These are phyloP conservation scores for Drosophila bocki DNA, from an alignment of 1,140 invertebrate genomes.

Conservation along the genomic window DNA sequence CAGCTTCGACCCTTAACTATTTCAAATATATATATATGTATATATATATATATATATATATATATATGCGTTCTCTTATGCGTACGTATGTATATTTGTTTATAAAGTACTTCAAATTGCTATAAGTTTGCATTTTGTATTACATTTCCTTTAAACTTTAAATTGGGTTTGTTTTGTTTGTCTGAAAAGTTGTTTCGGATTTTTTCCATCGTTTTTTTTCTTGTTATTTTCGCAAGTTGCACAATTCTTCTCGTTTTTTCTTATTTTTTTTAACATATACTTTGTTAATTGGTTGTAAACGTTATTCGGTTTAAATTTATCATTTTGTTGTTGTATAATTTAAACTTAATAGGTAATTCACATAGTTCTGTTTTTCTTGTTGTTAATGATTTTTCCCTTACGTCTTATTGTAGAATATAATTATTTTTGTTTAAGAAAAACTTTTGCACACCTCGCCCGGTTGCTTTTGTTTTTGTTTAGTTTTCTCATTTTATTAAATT, in stretches of 20 bases:
- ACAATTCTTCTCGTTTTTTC: constrained; percentile 35
- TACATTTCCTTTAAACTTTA: constrained; percentile 64
- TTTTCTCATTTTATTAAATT: constrained; percentile 67
- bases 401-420: constrained; percentile 63
- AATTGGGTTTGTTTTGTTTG: constrained; percentile 47
- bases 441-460: constrained; percentile 38
- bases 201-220: constrained; percentile 16
- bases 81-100: constrained; percentile 67
- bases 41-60: constrained; percentile 53
- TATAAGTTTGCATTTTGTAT: constrained; percentile 82
- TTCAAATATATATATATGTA: constrained; percentile 64
- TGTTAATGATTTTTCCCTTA: constrained; percentile 52
- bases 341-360: constrained; percentile 80
- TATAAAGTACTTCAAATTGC: constrained; percentile 82
- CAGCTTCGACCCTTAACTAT: constrained; percentile 53
- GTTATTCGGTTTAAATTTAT: constrained; percentile 34
- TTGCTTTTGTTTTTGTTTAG: constrained; percentile 31
- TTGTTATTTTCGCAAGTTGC: constrained; percentile 27
- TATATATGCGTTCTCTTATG: constrained; percentile 50
- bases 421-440: constrained; percentile 75
- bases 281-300: constrained; percentile 49
- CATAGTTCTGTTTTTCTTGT: constrained; percentile 56
- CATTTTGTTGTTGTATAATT: constrained; percentile 51
- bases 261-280: constrained; percentile 41
- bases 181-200: constrained; percentile 28